A percentile compares a stretch with the other conserved stretches of the same genome.
phyloP scores from a whole-genome alignment of 2,797 vertebrate genomes.

The Crocidura indochinensis region DNA sequence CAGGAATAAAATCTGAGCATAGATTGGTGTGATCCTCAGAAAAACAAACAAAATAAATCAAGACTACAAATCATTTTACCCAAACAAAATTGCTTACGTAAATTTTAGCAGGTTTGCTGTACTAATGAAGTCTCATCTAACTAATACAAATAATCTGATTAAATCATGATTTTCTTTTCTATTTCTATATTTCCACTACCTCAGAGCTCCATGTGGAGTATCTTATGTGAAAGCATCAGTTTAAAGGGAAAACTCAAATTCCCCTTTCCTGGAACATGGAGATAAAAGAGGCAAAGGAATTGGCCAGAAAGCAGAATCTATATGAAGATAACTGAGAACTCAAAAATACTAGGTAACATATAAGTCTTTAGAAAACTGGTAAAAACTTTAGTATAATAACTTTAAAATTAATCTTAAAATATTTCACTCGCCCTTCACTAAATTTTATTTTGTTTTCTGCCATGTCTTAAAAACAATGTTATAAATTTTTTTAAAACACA shows the following conservation, averaged over 20 bases:
- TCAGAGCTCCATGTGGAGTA: neutral
- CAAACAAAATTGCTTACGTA: conserved; percentile 21
- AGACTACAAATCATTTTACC: neutral
- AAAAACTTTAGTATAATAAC: neutral
- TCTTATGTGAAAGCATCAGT: neutral
- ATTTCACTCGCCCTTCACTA: neutral
- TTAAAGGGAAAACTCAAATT: neutral
- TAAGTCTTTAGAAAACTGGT: neutral
- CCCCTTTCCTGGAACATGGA: neutral
- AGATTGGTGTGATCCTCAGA: no score
- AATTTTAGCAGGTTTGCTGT: conserved; percentile 23
- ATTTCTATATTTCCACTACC: neutral
- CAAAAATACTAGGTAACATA: neutral
- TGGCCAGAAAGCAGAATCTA: neutral
- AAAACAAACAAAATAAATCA: neutral
- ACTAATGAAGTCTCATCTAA: neutral
- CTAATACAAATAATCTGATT: neutral
- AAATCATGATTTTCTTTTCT: neutral
- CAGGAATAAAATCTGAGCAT: no score
- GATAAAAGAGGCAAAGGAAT: neutral
- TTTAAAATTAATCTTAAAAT: neutral
- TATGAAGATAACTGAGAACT: conserved; percentile 22
- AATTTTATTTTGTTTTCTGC: neutral
- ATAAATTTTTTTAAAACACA: conserved; percentile 28
- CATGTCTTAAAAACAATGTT: neutral